Conservation (phyloP, 2,797 vertebrate species). For the Hyperoplus lanceolatus region DNA sequence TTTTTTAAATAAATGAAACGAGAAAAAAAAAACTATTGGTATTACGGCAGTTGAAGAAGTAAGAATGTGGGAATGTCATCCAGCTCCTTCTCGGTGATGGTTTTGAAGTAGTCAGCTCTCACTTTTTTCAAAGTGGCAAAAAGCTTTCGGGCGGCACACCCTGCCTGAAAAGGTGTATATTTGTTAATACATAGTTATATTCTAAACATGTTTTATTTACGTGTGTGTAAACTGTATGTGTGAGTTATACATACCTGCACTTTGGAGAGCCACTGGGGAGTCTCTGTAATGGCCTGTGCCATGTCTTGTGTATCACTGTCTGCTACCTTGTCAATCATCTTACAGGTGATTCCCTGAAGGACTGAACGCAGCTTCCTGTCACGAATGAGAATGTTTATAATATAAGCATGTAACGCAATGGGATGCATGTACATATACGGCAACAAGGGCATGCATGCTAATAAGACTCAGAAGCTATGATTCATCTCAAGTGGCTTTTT, state of each 20-base stretch:
- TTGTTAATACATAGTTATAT: neutral
- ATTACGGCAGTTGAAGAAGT: conserved; percentile 77
- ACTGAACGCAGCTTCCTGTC: conserved; percentile 73
- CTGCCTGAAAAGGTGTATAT: conserved; percentile 58
- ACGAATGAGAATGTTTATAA: neutral
- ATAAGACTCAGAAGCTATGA: neutral
- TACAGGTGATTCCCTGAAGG: conserved; percentile 78
- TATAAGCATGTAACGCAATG: neutral
- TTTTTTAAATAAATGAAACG: neutral
- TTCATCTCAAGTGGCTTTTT: neutral
- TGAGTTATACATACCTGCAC: conserved; percentile 53
- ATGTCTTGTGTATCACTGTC: conserved; percentile 53
- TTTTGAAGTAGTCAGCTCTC: conserved; percentile 69
- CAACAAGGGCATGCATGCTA: neutral
- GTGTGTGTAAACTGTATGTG: neutral
- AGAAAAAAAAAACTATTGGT: conserved; percentile 3
- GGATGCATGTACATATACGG: neutral
- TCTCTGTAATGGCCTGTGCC: conserved; percentile 58
- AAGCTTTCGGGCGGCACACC: conserved; percentile 75
- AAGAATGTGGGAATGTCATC: conserved; percentile 66
- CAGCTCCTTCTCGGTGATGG: conserved; percentile 74
- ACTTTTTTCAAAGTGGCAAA: conserved; percentile 67
- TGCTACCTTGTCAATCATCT: conserved; percentile 65
- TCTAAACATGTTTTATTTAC: neutral
- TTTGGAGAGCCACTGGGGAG: conserved; percentile 71